Percentiles rank a stretch among this genome's conserved stretches.
Evolutionary conservation across 2,797 vertebrate genomes (phyloP).

Genomic region (Sebastes iracundus): DNA sequence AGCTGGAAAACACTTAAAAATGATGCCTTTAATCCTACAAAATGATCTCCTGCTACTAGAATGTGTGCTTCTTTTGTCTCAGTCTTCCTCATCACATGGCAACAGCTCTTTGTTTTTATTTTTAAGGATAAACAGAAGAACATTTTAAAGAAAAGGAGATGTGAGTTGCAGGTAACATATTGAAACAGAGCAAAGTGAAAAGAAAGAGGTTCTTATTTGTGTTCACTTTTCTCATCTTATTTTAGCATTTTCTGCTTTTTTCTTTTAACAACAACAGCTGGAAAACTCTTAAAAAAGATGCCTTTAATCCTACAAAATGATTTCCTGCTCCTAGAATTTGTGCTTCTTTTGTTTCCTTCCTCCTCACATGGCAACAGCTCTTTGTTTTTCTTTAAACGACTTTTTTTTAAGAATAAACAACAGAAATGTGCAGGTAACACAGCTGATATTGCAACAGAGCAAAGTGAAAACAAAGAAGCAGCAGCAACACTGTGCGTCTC

Average conservation of each 20-base stretch:
- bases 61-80: background rate
- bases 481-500: conserved; percentile 47
- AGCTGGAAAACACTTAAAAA: background rate
- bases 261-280: background rate
- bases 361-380: background rate
- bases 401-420: background rate
- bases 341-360: conserved; percentile 12
- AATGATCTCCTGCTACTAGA: background rate
- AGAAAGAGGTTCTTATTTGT: conserved; percentile 50
- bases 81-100: background rate
- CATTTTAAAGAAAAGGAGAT: accelerated
- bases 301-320: background rate
- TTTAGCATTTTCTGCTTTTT: background rate
- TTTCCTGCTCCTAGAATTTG: background rate
- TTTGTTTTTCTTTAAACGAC: background rate
- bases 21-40: background rate
- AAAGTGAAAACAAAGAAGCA: conserved; percentile 65
- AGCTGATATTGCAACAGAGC: conserved; percentile 44
- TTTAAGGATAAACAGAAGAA: background rate
- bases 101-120: background rate
- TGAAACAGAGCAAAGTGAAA: conserved; percentile 41
- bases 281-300: background rate
- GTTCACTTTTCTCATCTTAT: background rate
- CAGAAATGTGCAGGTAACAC: conserved; percentile 2
- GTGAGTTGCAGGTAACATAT: conserved; percentile 12